Conservation (phyloP, 1,140 invertebrate genomes). For the Sarcophaga bullata region DNA sequence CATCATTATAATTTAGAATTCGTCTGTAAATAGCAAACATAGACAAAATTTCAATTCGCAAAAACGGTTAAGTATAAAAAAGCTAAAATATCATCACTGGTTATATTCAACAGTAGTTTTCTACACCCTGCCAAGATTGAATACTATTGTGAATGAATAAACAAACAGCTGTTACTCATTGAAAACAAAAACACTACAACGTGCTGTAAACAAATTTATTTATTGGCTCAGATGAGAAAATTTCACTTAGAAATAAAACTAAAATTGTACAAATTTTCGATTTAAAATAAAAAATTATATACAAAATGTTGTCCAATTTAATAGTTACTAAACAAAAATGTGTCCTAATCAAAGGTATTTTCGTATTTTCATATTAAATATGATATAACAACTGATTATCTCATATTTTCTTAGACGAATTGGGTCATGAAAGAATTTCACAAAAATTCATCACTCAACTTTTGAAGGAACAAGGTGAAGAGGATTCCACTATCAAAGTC, state of each 20-base stretch:
- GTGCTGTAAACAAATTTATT: conserved; percentile 3
- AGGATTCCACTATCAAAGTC: conserved; percentile 48
- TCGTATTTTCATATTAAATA: background rate
- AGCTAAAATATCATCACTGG: too few species aligned
- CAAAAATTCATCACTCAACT: conserved; percentile 54
- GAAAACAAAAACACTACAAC: conserved; percentile 1
- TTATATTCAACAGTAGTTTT: too few species aligned
- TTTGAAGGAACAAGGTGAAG: conserved; percentile 56
- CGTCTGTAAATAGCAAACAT: too few species aligned
- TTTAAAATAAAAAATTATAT: conserved; percentile 13
- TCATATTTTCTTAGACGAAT: conserved; percentile 51
- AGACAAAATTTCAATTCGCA: too few species aligned
- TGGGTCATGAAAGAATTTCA: conserved; percentile 60
- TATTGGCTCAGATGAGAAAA: background rate
- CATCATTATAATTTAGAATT: too few species aligned
- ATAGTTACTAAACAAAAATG: conserved; percentile 58
- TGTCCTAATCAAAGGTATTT: conserved; percentile 59
- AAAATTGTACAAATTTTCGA: background rate
- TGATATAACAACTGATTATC: background rate
- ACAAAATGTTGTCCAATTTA: conserved; percentile 59
- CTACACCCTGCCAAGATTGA: too few species aligned
- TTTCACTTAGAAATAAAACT: background rate
- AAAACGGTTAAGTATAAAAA: too few species aligned
- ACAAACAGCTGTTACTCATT: background rate
- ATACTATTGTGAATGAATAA: conserved; percentile 9